Evolutionary conservation across 2,888 invertebrate genomes (phyloP).

Genomic region (Melanophora roralis): DNA sequence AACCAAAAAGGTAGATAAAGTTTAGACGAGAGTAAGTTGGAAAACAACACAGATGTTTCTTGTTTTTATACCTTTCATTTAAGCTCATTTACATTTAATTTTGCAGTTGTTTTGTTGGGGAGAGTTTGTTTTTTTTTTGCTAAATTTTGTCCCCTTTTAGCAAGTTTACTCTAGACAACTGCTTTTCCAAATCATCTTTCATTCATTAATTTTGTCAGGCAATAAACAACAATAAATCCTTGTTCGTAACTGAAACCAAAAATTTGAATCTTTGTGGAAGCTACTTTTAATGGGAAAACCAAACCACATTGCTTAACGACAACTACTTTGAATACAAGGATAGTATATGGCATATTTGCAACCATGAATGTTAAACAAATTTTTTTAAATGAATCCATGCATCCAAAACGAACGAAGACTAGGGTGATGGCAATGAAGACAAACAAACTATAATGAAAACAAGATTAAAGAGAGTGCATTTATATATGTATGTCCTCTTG

Average conservation of each 20-base stretch:
- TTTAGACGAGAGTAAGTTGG: background rate
- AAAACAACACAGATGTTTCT: background rate
- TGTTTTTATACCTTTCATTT: conserved; percentile 16
- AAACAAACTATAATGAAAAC: background rate
- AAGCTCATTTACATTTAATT: conserved; percentile 43
- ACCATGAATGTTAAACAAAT: conserved; percentile 18
- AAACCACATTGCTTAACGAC: conserved; percentile 5
- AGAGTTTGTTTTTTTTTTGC: background rate
- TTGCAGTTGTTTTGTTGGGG: conserved; percentile 3
- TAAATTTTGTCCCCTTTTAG: background rate
- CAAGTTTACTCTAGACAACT: background rate
- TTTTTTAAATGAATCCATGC: conserved; percentile 21
- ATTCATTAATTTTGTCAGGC: background rate
- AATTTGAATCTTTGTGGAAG: conserved; percentile 47
- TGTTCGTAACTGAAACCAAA: conserved; percentile 16
- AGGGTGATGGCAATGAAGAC: background rate
- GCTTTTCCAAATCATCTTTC: background rate
- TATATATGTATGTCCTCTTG: background rate
- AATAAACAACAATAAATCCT: conserved; percentile 30
- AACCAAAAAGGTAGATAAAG: background rate
- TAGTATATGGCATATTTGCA: background rate
- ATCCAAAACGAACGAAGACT: background rate
- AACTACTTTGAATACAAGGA: conserved; percentile 14
- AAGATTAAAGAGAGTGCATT: background rate
- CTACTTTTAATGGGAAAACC: conserved; percentile 1